A percentile compares a stretch with the other conserved stretches of the same genome.
These are phyloP conservation scores for Pardosa pseudoannulata DNA, from an alignment of 2,888 invertebrate genomes.

Conservation along the genomic window DNA sequence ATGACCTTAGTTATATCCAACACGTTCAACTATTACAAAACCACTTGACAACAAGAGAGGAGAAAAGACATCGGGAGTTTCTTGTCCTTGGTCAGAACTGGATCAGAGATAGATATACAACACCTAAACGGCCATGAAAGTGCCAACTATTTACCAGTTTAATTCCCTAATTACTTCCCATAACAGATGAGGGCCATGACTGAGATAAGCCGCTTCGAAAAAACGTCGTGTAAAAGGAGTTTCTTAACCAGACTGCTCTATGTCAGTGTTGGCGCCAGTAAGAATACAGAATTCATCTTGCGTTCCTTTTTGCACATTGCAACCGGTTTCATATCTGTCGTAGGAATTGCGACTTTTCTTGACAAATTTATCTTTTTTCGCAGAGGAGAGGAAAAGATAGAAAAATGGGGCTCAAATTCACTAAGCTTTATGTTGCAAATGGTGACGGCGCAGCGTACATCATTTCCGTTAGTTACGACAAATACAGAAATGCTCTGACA, in stretches of 20 bases:
- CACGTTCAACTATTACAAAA: neutral
- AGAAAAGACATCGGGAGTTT: neutral
- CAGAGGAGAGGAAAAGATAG: neutral
- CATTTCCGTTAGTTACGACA: no score
- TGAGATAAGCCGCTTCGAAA: neutral
- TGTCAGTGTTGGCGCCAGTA: neutral
- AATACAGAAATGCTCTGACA: no score
- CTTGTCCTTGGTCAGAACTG: constrained; percentile 37
- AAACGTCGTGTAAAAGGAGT: neutral
- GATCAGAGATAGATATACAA: constrained; percentile 23
- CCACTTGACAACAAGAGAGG: constrained; percentile 6
- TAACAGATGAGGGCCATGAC: constrained; percentile 12
- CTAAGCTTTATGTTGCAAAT: no score
- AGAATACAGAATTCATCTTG: neutral
- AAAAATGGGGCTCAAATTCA: no score
- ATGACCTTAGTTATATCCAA: no score
- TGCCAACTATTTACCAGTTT: neutral
- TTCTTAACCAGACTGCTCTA: neutral
- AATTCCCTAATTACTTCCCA: constrained; percentile 14
- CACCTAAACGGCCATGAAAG: constrained; percentile 43
- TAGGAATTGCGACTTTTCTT: neutral
- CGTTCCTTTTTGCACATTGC: neutral
- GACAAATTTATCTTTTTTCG: neutral
- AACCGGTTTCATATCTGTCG: neutral
- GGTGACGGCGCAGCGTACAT: no score